These are phyloP conservation scores for Tetragnatha versicolor DNA, from an alignment of 1,140 invertebrate genomes.

Conservation along the genomic window DNA sequence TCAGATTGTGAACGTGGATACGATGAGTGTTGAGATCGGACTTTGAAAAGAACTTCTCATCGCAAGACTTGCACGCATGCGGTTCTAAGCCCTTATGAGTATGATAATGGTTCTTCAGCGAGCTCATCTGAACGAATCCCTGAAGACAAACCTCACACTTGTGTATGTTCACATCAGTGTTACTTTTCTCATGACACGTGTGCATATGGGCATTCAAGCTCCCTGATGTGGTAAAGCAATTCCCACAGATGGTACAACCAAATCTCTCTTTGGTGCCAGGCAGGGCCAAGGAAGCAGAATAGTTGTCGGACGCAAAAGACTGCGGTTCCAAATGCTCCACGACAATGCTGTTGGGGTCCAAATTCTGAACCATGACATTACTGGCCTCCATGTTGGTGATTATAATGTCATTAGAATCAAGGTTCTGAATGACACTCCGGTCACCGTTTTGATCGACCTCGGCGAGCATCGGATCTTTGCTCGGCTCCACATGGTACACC, in stretches of 20 bases:
- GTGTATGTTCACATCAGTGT: neutral
- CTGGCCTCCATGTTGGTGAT: conserved; percentile 21
- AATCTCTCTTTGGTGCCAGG: conserved; percentile 4
- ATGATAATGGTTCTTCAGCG: conserved; percentile 15
- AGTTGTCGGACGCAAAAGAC: neutral
- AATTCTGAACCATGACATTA: conserved; percentile 38
- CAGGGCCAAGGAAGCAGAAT: neutral
- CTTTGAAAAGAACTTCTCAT: conserved; percentile 15
- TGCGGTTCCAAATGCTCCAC: conserved; percentile 40
- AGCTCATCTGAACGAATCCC: neutral
- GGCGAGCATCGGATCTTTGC: too few relatives aligned
- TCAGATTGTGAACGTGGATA: neutral
- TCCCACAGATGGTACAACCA: conserved; percentile 22
- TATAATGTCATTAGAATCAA: conserved; percentile 49
- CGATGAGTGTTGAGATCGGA: conserved; percentile 5
- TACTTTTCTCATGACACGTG: neutral
- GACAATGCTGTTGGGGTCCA: conserved; percentile 42
- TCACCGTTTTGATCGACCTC: conserved; percentile 23
- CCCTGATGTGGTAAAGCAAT: conserved; percentile 7
- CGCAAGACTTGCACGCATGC: neutral
- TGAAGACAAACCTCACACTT: conserved; percentile 8
- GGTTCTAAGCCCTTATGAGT: conserved; percentile 5
- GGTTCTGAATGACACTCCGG: conserved; percentile 44
- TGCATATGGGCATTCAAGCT: conserved; percentile 24
- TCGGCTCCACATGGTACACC: too few relatives aligned